Base-by-base conservation (phyloP, 1,140 invertebrate genomes). In the Zaprionus ornatus region DNA sequence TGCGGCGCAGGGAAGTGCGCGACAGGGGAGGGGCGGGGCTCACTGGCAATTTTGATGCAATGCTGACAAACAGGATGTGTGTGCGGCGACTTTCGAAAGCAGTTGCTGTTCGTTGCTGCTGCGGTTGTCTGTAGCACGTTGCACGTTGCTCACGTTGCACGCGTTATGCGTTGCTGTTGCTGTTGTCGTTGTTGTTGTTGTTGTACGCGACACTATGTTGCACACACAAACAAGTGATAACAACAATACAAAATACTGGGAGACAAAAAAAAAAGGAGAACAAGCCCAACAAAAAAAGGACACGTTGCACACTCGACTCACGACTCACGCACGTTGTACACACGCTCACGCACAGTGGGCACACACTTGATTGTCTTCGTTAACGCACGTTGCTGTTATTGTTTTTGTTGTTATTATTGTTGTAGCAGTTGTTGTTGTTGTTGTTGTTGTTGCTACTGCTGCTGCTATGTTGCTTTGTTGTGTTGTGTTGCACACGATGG, bases 51-150 rank as follows among this genome's bases (percentile, higher is more conserved):
- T 87, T 86, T 67, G 61, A 80, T 73, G 77, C 68, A 74, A 79
- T 77, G 66, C 67, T 61, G 69, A 77, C 68, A 71, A 88, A 88
- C 84, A 88, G 84, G 84, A 88, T 87, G 78, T 82, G 84, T 68
- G 65, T 48, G 61, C 50, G 63, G 79, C 78, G 88, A 88, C 84
- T 88, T 88, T 88, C 84, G 81, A 88, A 88, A 88, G 79, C 80
- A 65, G 74, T 84, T 84, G 77, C 74, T 65, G 62, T 70, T 45
- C 32, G 60, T 21, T 54, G 45, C n/a, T 55, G 2, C 27, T 60
- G 56, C 35, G n/a, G 17, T 15, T 21, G 48, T 50, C 42, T 21
- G 4, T 55, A 35, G 77, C 19, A 52, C 3, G 25, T 35, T 50
- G 56, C 6, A 40, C n/a, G 55, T 52, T 35, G 42, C n/a, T n/a